Evolutionary conservation across 2,113 vertebrate genomes (phyloP), one percentile per base, ranked within the genome.

Genomic region (Otus sunia): DNA sequence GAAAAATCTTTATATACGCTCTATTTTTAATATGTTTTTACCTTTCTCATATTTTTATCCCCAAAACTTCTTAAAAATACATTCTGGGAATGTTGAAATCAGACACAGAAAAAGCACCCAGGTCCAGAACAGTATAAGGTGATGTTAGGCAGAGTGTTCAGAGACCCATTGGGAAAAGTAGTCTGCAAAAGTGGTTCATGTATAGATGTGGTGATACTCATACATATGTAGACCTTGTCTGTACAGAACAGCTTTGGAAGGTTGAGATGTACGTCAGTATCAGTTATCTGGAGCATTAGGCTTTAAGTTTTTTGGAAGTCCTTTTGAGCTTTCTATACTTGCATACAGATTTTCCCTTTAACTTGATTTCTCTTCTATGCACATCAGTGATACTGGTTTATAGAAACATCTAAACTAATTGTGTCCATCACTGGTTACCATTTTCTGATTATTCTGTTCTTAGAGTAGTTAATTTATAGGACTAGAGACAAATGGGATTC

Each of bases 211-310:
- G 53, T 59, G 36, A 14, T 27, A n/a, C 56, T 76, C 23, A 4
- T 5, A 10, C 15, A 2, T 0, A 0, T 26, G 36, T 41, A 0
- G 12, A 86, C 58, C 58, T 67, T 4, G 1, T 45, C 8, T 0
- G 6, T 45, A 43, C 34, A 60, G 63, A 76, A 52, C 36, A 56
- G 30, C 34, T 80, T 64, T 62, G 34, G 30, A 66, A 56, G 39
- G 36, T 11, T 72, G 63, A 56, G 73, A 9, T 34, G 15, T 37
- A 1, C 37, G 7, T 73, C 18, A 11, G 5, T 67, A 59, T 39
- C 26, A 34, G 21, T 58, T 47, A 16, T 14, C 41, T 77, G 56
- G 23, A 91, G 13, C 34, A n/a, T 58, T 18, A 68, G n/a, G 8
- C 69, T 91, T 91, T 68, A 58, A 43, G 27, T 37, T 64, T 59